phyloP scores from a whole-genome alignment of 2,797 vertebrate species.

The Florisuga fusca region DNA sequence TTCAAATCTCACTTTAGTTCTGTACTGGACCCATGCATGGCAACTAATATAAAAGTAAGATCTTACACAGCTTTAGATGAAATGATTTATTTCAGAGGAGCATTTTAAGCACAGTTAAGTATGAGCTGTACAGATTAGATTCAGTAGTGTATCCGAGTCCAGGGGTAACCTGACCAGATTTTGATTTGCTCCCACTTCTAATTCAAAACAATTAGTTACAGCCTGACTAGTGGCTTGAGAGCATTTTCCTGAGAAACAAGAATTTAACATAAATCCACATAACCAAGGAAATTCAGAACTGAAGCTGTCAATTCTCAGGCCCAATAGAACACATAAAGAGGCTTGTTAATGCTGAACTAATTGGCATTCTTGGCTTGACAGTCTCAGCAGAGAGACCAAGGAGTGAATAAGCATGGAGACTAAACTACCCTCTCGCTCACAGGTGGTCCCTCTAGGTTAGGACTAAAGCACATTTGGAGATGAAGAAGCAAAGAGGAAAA shows the following conservation, averaged over 20 bases:
- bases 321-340: conserved; percentile 74
- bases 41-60: not conserved
- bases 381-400: conserved; percentile 66
- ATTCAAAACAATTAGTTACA: conserved; percentile 53
- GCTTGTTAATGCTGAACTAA: conserved; percentile 75
- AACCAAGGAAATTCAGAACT: conserved; percentile 69
- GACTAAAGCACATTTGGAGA: conserved; percentile 52
- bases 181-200: conserved; percentile 25
- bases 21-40: no score
- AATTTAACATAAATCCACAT: conserved; percentile 72
- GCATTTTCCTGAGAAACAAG: conserved; percentile 66
- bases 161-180: conserved; percentile 34
- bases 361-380: conserved; percentile 68
- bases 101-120: not conserved
- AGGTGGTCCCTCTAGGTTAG: conserved; percentile 65
- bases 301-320: conserved; percentile 70
- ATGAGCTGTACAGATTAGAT: not conserved
- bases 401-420: conserved; percentile 63
- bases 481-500: conserved; percentile 42
- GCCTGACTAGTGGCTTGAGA: conserved; percentile 43
- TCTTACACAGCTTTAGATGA: not conserved
- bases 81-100: not conserved
- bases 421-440: conserved; percentile 54
- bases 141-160: conserved; percentile 10
- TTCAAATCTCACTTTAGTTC: not conserved